phyloP scores from a whole-genome alignment of 2,113 vertebrate species.

The Bos javanicus region DNA sequence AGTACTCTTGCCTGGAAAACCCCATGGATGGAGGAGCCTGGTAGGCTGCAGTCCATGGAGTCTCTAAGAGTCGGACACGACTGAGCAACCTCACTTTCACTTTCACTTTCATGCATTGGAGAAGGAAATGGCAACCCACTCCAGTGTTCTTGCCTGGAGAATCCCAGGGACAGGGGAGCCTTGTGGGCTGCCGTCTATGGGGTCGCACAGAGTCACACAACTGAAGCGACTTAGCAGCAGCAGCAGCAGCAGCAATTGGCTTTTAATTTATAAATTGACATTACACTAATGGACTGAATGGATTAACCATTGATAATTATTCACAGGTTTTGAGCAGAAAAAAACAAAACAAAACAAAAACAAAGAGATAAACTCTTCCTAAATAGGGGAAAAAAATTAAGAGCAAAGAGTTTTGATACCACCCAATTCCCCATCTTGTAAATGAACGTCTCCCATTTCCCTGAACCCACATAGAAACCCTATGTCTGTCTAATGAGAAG shows the following conservation, averaged over 20 bases:
- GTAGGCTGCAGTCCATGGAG: too few relatives aligned
- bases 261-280: neutral
- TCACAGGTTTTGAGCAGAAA: neutral
- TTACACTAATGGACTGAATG: neutral
- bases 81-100: too few relatives aligned
- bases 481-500: neutral
- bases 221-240: too few relatives aligned
- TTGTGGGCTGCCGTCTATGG: too few relatives aligned
- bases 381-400: neutral
- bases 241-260: neutral
- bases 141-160: too few relatives aligned
- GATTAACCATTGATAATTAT: neutral
- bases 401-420: neutral
- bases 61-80: rapidly evolving
- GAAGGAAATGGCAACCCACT: too few relatives aligned
- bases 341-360: neutral
- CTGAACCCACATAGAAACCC: neutral
- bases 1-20: too few relatives aligned
- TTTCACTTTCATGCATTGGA: too few relatives aligned
- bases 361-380: neutral
- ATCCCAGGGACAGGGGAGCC: too few relatives aligned
- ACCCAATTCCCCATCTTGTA: neutral
- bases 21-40: too few relatives aligned
- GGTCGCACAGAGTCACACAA: too few relatives aligned
- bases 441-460: neutral